Conservation (phyloP, 2,113 vertebrate genomes). For the Scomber colias region DNA sequence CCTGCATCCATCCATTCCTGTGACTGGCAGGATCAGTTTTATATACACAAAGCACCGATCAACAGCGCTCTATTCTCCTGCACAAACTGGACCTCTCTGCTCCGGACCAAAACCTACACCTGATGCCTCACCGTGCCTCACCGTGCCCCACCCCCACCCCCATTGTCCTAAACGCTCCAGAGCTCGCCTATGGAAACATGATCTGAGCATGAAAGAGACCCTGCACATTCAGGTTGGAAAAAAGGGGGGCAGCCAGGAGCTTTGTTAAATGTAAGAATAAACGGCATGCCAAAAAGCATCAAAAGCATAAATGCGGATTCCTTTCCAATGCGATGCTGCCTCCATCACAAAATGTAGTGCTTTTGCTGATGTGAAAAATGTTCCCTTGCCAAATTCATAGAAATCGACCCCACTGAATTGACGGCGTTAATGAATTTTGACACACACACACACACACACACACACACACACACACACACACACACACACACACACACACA, state of each 20-base stretch:
- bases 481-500: too few relatives aligned
- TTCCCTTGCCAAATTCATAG: constrained; percentile 83
- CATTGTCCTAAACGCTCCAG: constrained; percentile 9
- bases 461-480: background rate
- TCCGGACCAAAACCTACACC: constrained; percentile 51
- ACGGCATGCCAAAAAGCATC: constrained; percentile 93
- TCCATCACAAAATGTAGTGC: constrained; percentile 89
- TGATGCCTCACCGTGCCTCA: background rate
- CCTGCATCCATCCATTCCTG: constrained; percentile 71
- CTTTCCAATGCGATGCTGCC: constrained; percentile 87
- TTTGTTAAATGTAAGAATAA: constrained; percentile 90
- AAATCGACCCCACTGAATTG: constrained; percentile 86
- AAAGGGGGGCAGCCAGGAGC: constrained; percentile 84
- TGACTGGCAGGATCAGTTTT: constrained; percentile 82
- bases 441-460: background rate
- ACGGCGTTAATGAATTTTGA: constrained; percentile 79
- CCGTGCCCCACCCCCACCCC: background rate
- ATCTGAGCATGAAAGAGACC: constrained; percentile 90
- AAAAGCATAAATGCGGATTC: constrained; percentile 89
- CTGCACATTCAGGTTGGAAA: constrained; percentile 91
- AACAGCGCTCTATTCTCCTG: constrained; percentile 88
- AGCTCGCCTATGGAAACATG: constrained; percentile 86
- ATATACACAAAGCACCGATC: constrained; percentile 95
- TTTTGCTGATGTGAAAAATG: constrained; percentile 88
- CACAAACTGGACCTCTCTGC: constrained; percentile 80